A percentile compares a stretch with the other conserved stretches of the same genome.
Evolutionary conservation across 2,888 invertebrate genomes (phyloP).

Genomic region (Pteria penguin): DNA sequence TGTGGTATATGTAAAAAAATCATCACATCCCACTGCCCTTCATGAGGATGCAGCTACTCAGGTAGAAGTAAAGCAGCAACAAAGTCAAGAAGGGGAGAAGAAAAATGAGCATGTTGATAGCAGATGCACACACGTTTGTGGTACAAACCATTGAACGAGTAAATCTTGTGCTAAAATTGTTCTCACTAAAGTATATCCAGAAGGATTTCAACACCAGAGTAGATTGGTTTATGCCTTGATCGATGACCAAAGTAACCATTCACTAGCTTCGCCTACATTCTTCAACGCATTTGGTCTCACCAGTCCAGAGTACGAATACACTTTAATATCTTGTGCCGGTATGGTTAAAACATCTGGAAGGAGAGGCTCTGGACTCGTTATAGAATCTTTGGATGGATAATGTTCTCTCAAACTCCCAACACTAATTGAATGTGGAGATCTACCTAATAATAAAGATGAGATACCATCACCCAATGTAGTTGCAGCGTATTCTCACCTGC

Average conservation of each 20-base stretch:
- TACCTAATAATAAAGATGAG: conserved; percentile 24
- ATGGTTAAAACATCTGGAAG: background rate
- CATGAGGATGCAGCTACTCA: background rate
- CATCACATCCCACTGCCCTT: conserved; percentile 8
- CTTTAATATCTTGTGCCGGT: conserved; percentile 18
- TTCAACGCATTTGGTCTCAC: conserved; percentile 7
- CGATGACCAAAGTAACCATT: conserved; percentile 27
- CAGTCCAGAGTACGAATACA: background rate
- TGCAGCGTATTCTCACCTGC: background rate
- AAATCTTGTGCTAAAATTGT: conserved; percentile 26
- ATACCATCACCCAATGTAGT: conserved; percentile 16
- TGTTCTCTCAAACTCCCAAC: conserved; percentile 16
- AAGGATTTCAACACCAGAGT: background rate
- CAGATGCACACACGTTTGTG: conserved; percentile 22
- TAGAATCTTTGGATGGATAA: conserved; percentile 16
- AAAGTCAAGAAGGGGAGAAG: too few relatives aligned
- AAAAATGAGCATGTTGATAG: background rate
- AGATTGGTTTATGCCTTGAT: conserved; percentile 4
- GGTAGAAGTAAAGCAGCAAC: too few relatives aligned
- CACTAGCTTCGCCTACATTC: conserved; percentile 6
- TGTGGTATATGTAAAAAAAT: conserved; percentile 2
- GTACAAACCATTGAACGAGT: conserved; percentile 6
- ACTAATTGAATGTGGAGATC: conserved; percentile 13
- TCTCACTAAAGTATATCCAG: background rate
- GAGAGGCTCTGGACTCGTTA: background rate